Evolutionary conservation across 2,888 invertebrate species (phyloP).

Genomic region (Epistrophe grossulariae): DNA sequence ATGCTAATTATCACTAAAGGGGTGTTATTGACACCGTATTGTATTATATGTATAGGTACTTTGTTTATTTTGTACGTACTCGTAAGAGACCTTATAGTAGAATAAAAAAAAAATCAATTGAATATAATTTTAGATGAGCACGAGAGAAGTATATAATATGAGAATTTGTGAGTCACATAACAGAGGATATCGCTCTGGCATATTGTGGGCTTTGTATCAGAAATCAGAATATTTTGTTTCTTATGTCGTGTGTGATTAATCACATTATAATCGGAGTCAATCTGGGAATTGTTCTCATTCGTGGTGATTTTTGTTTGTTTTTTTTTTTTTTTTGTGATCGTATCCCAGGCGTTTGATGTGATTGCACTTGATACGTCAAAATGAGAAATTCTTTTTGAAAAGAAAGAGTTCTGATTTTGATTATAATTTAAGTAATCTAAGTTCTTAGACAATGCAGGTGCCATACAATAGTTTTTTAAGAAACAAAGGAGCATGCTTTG

Average conservation of each 20-base stretch:
- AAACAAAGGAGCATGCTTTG: too few species aligned
- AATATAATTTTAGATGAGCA: conserved; percentile 49
- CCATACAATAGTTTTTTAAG: too few species aligned
- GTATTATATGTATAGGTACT: conserved; percentile 36
- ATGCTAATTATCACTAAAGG: conserved; percentile 71
- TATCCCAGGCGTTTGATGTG: not conserved
- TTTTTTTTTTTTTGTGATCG: conserved; percentile 14
- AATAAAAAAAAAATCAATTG: conserved; percentile 69
- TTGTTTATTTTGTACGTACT: conserved; percentile 22
- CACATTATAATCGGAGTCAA: conserved; percentile 46
- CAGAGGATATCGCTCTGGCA: conserved; percentile 21
- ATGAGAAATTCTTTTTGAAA: too few species aligned
- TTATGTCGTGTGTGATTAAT: conserved; percentile 47
- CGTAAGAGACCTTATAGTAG: conserved; percentile 34
- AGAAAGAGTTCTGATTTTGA: too few species aligned
- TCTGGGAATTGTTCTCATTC: conserved; percentile 54
- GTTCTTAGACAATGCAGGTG: too few species aligned
- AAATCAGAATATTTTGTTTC: conserved; percentile 21
- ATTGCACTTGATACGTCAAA: too few species aligned
- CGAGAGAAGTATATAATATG: conserved; percentile 12
- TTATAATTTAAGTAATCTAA: too few species aligned
- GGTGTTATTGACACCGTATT: conserved; percentile 73
- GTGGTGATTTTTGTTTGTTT: conserved; percentile 15
- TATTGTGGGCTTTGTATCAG: conserved; percentile 9
- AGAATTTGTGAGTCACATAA: conserved; percentile 58